phyloP scores from a whole-genome alignment of 2,797 vertebrate species.

The Hafferia zeledoni region DNA sequence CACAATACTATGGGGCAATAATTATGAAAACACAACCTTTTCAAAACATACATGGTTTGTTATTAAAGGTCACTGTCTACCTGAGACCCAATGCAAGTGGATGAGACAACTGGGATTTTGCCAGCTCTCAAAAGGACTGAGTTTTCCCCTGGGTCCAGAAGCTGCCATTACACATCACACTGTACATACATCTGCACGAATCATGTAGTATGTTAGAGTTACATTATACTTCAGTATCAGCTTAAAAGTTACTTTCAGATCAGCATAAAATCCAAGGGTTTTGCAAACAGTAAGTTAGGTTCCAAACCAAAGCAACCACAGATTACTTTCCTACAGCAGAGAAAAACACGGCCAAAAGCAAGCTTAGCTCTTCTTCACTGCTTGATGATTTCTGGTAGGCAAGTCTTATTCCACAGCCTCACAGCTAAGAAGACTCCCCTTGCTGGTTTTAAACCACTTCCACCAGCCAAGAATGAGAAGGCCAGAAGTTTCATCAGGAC shows the following conservation, averaged over 20 bases:
- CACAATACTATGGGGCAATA: neutral
- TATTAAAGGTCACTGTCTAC: neutral
- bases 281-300: slow-evolving; percentile 29
- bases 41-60: neutral
- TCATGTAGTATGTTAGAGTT: neutral
- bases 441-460: slow-evolving; percentile 66
- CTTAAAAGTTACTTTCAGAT: slow-evolving; percentile 52
- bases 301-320: slow-evolving; percentile 70
- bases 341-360: slow-evolving; percentile 53
- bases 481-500: slow-evolving; percentile 67
- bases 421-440: slow-evolving; percentile 36
- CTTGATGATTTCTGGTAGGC: slow-evolving; percentile 56
- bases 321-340: slow-evolving; percentile 62
- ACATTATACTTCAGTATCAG: slow-evolving; percentile 16
- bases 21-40: neutral
- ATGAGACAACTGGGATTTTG: neutral
- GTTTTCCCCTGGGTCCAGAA: neutral
- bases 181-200: neutral
- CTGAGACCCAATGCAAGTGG: neutral
- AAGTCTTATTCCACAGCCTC: slow-evolving; percentile 42
- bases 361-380: slow-evolving; percentile 62
- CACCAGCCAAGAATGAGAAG: slow-evolving; percentile 16
- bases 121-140: neutral
- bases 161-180: neutral
- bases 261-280: slow-evolving; percentile 60